A percentile compares a stretch with the other conserved stretches of the same genome.
phyloP scores from a whole-genome alignment of 2,888 invertebrate genomes.

The Drosophila dives region DNA sequence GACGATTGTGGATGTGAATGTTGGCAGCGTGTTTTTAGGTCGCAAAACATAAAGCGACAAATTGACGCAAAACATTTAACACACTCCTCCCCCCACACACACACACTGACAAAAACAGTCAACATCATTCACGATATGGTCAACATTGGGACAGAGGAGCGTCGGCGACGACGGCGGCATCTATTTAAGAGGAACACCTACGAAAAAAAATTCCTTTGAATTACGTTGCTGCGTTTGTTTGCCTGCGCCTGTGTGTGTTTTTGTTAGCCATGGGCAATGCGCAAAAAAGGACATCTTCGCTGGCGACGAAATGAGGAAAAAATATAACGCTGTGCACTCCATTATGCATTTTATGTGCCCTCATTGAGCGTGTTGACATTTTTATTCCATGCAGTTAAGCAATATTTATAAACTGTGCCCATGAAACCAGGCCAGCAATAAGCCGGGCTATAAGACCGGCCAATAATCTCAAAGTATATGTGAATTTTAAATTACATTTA shows the following conservation, averaged over 20 bases:
- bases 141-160: constrained; percentile 48
- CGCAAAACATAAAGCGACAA: constrained; percentile 71
- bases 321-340: constrained; percentile 51
- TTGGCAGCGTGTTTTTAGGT: constrained; percentile 50
- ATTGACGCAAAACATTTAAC: constrained; percentile 80
- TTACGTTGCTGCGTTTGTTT: constrained; percentile 52
- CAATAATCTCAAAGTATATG: constrained; percentile 17
- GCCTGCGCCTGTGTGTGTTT: constrained; percentile 15
- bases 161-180: constrained; percentile 35
- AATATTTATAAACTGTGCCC: constrained; percentile 68
- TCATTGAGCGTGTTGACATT: constrained; percentile 72
- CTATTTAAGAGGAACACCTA: constrained; percentile 64
- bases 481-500: neutral
- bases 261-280: constrained; percentile 67
- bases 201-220: constrained; percentile 77
- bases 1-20: constrained; percentile 13
- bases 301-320: constrained; percentile 25
- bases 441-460: neutral
- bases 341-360: constrained; percentile 77
- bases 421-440: constrained; percentile 3
- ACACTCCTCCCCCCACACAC: constrained; percentile 36
- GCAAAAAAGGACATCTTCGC: constrained; percentile 76
- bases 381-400: constrained; percentile 74
- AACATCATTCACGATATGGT: constrained; percentile 50
- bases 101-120: constrained; percentile 6